Evolutionary conservation across 2,888 invertebrate species (phyloP), one percentile per base, ranked within the genome.

Genomic region (Microctonus hyperodae): DNA sequence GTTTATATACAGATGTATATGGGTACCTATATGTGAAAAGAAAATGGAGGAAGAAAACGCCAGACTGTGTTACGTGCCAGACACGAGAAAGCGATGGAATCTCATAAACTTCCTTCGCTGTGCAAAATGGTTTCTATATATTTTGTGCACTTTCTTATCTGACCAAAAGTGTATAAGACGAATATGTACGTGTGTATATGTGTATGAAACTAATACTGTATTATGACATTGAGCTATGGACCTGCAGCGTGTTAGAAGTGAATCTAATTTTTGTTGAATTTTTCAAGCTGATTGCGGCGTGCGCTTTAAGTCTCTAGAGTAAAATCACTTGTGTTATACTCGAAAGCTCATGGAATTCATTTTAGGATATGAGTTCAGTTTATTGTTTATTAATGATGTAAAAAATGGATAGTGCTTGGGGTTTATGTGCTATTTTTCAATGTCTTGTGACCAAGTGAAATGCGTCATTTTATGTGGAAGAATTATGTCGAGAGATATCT

Each of bases 91-190:
- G 57, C 28, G 57, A 31, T 57, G 35, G 23, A 57, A 57, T 37
- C 59, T 59, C 59, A 59, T 59, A 59, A 59, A 22, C 37, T 59
- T 59, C 23, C 44, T 37, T 16, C n/a, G 10, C 40, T 23, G 40
- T 40, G 59, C 59, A 59, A 59, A 59, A 59, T 59, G 59, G 59
- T 44, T 59, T 59, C 28, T 44, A 40, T 25, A 40, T 25, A 22
- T 22, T 44, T 22, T 28, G 13, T 40, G 25, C 28, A 28, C 40
- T 59, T 59, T 59, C 44, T 59, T 44, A 59, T 59, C 40, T 59
- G 37, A 28, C 23, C 40, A 11, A 28, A 20, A 57, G 16, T 57
- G 37, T 37, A 33, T 57, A 31, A 10, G 44, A n/a, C n/a, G n/a
- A n/a, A n/a, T n/a, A n/a, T n/a, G n/a, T n/a, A 7, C 20, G 59